Evolutionary conservation across 2,113 vertebrate genomes (phyloP), one percentile per base, ranked within the genome.

Genomic region (Merops nubicus): DNA sequence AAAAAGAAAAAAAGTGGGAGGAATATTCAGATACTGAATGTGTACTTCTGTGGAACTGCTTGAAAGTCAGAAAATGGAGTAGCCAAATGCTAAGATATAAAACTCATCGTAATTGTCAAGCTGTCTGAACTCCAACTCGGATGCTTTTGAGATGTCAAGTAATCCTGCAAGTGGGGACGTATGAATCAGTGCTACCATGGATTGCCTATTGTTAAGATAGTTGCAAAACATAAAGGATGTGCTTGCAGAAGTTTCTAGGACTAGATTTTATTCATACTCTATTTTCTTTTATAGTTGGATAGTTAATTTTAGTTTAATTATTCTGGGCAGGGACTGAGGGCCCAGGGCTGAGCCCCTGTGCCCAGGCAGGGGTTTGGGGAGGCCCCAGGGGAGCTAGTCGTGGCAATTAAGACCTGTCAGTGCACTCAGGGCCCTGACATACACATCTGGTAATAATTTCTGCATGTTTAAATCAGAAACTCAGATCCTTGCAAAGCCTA

Each of bases 401-500:
- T 3, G 16, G 54, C 72, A 74, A 28, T 92, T 86, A 63, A 65
- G 31, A 40, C 64, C 68, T 92, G 93, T 93, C 91, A 67, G 51
- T 81, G 69, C 47, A n/a, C 29, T 92, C 86, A 60, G 54, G 47
- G 64, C 73, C 65, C 72, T 5, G 59, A 67, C 29, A 1, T 3
- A 15, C 84, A 96, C 94, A 93, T 92, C 93, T 97, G 95, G 89
- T 81, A 92, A 76, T 78, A 85, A 94, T 95, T 92, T 89, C 83
- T 95, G 36, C 60, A 34, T 50, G 81, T 79, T 94, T 94, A 57
- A 96, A 78, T 82, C 89, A 65, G 89, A 91, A 94, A 62, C 78
- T 83, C 57, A 15, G 78, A 88, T 80, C 64, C 54, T 63, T 80
- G 85, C 70, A 88, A 76, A 96, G 53, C 43, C 60, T 43, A 21